A percentile compares a stretch with the other conserved stretches of the same genome.
Conservation (phyloP, 2,797 vertebrate species). For the Xyrichtys novacula region DNA sequence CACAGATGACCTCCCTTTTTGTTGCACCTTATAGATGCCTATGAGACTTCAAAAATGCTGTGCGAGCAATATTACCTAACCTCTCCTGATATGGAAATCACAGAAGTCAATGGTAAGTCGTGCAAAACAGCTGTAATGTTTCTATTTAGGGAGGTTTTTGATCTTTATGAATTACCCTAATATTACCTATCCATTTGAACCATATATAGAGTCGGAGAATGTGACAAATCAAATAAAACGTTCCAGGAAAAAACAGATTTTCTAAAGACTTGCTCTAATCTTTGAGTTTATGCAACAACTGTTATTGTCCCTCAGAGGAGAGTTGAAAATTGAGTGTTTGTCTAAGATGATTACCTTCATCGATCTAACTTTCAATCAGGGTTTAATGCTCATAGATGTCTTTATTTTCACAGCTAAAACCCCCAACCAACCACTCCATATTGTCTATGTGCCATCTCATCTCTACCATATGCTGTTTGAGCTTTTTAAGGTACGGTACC, state of each 20-base stretch:
- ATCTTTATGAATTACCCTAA: too few species aligned
- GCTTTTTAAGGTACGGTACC: conserved; percentile 93
- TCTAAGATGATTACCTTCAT: neutral
- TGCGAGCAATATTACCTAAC: conserved; percentile 98
- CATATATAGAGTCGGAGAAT: too few species aligned
- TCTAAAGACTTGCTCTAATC: neutral
- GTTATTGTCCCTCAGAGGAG: neutral
- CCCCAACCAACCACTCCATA: conserved; percentile 87
- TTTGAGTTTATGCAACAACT: neutral
- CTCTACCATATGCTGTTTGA: conserved; percentile 99
- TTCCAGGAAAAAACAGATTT: too few species aligned
- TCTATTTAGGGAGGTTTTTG: neutral
- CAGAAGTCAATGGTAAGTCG: conserved; percentile 92
- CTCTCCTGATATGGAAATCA: conserved; percentile 94
- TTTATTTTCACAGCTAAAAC: conserved; percentile 85
- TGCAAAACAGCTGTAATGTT: neutral
- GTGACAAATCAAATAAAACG: too few species aligned
- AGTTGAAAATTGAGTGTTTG: neutral
- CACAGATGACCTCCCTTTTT: neutral
- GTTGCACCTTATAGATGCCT: conserved; percentile 88
- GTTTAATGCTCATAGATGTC: neutral
- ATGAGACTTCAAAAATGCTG: conserved; percentile 92
- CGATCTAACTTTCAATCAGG: neutral
- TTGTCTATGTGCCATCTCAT: conserved; percentile 97
- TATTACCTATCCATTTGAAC: too few species aligned